Conservation (phyloP, 2,113 vertebrate genomes). For the Cranoglanis bouderius region DNA sequence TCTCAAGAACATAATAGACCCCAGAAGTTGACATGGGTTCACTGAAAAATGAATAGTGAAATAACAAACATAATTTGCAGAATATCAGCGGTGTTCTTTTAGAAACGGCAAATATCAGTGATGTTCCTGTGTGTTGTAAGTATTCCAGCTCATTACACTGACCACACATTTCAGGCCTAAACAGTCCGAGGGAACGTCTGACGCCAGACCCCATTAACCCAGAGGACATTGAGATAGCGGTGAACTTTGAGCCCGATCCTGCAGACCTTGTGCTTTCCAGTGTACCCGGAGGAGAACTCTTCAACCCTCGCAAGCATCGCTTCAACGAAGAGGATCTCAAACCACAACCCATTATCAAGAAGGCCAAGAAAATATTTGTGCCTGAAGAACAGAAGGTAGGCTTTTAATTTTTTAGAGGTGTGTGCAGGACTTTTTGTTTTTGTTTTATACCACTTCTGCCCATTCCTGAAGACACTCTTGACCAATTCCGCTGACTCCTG, state of each 20-base stretch:
- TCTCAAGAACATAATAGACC: background rate
- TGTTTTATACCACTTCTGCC: background rate
- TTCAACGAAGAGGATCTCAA: constrained; percentile 95
- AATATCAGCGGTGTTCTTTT: background rate
- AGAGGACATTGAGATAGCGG: constrained; percentile 85
- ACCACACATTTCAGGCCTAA: constrained; percentile 68
- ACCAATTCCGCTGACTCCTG: background rate
- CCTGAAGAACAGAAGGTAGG: constrained; percentile 91
- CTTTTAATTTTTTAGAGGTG: background rate
- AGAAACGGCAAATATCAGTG: background rate
- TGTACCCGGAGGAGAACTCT: constrained; percentile 93
- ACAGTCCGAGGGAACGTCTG: constrained; percentile 72
- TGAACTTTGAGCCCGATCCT: constrained; percentile 93
- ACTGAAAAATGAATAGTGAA: background rate
- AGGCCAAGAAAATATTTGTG: constrained; percentile 95
- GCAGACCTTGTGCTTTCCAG: constrained; percentile 93
- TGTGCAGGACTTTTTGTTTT: background rate
- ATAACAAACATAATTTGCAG: background rate
- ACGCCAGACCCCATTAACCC: constrained; percentile 82
- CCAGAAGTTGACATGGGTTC: background rate
- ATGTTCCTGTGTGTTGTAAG: background rate
- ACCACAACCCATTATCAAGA: constrained; percentile 98
- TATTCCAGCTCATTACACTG: background rate
- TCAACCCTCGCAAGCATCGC: constrained; percentile 92
- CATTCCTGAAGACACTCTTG: background rate